These are phyloP conservation scores for Linyphia triangularis DNA, from an alignment of 2,888 invertebrate genomes.

Conservation along the genomic window DNA sequence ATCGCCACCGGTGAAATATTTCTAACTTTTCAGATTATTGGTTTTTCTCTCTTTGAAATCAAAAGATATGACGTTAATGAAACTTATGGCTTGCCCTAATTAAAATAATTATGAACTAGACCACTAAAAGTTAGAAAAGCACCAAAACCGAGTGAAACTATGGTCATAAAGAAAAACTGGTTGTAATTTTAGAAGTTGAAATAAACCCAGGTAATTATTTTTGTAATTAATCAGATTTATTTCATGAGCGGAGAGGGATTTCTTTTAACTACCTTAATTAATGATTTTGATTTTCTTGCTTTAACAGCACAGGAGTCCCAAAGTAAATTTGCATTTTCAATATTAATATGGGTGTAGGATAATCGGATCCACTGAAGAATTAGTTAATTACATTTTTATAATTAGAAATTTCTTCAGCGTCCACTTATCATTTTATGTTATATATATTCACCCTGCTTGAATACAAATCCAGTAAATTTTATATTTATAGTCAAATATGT, in stretches of 20 bases:
- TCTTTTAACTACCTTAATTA: neutral
- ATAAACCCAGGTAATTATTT: neutral
- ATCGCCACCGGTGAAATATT: neutral
- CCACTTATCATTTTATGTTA: no score
- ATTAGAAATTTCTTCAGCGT: neutral
- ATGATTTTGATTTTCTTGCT: neutral
- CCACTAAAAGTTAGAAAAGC: neutral
- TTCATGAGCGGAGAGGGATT: neutral
- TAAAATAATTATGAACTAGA: neutral
- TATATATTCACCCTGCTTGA: no score
- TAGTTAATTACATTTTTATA: neutral
- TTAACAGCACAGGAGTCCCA: neutral
- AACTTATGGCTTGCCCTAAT: neutral
- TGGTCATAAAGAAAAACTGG: neutral
- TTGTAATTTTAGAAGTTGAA: neutral
- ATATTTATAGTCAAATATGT: no score
- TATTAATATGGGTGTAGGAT: neutral
- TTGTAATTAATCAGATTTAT: neutral
- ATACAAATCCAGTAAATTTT: no score
- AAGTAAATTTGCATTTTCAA: neutral
- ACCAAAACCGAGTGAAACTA: neutral
- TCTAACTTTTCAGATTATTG: neutral
- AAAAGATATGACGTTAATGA: neutral
- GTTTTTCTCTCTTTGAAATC: neutral
- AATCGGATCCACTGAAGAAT: no score